These are phyloP conservation scores for Danio choprae DNA, from an alignment of 2,797 vertebrate genomes.

Conservation along the genomic window DNA sequence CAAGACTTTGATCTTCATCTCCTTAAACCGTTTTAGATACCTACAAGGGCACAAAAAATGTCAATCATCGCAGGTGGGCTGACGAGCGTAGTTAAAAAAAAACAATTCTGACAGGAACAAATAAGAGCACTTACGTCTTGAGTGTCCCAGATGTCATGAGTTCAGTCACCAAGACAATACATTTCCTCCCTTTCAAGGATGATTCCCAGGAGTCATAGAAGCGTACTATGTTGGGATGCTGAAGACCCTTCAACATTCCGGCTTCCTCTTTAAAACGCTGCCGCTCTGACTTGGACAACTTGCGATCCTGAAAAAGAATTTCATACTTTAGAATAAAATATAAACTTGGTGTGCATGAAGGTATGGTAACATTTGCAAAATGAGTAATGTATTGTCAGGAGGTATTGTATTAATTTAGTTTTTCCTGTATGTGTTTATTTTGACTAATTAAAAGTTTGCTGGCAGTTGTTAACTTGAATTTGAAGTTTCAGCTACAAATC, in stretches of 20 bases:
- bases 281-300: conserved; percentile 93
- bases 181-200: conserved; percentile 96
- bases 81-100: not conserved
- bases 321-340: not conserved
- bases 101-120: not conserved
- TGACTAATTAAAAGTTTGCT: no score
- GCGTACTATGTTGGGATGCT: conserved; percentile 98
- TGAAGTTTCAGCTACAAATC: no score
- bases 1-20: conserved; percentile 99
- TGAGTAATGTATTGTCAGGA: no score
- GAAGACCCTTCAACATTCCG: conserved; percentile 97
- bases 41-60: conserved; percentile 67
- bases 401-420: no score
- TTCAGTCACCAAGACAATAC: conserved; percentile 97
- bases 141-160: conserved; percentile 99
- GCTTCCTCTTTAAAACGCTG: conserved; percentile 99
- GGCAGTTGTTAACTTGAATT: no score
- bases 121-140: conserved; percentile 90
- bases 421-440: no score
- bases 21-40: conserved; percentile 98
- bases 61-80: not conserved
- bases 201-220: conserved; percentile 99
- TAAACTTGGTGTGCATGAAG: not conserved
- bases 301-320: conserved; percentile 85
- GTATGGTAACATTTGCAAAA: not conserved